These are phyloP conservation scores for Apamea anceps DNA, from an alignment of 2,888 invertebrate species.

Conservation along the genomic window DNA sequence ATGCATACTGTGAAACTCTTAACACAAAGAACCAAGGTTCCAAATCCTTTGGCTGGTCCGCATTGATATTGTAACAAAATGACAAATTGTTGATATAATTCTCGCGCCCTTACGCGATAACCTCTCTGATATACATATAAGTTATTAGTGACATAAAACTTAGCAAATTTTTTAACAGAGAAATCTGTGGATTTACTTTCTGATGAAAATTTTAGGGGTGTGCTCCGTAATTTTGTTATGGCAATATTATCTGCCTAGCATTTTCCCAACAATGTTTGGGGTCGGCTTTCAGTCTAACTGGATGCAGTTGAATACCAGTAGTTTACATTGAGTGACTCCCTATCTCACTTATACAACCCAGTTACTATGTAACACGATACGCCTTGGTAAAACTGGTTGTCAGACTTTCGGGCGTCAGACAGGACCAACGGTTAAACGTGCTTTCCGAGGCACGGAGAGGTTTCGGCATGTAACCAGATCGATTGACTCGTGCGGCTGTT, in stretches of 20 bases:
- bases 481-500: neutral
- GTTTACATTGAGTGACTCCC: neutral
- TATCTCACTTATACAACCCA: neutral
- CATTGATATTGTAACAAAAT: neutral
- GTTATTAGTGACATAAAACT: slow-evolving; percentile 42
- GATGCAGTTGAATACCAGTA: neutral
- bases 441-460: neutral
- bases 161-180: slow-evolving; percentile 48
- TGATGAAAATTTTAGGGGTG: slow-evolving; percentile 7
- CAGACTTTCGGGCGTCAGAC: neutral
- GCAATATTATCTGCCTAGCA: neutral
- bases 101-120: slow-evolving; percentile 57
- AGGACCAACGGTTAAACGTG: neutral
- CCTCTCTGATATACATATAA: slow-evolving; percentile 40
- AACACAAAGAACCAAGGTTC: neutral
- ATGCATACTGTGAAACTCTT: neutral
- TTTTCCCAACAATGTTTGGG: neutral
- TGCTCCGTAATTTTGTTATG: neutral
- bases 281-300: no score
- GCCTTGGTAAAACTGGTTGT: neutral
- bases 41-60: neutral
- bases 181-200: slow-evolving; percentile 20
- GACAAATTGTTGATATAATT: slow-evolving; percentile 57
- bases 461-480: neutral
- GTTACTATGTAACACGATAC: neutral